Evolutionary conservation across 2,113 vertebrate genomes (phyloP), one percentile per base, ranked within the genome.

Genomic region (Sula dactylatra): DNA sequence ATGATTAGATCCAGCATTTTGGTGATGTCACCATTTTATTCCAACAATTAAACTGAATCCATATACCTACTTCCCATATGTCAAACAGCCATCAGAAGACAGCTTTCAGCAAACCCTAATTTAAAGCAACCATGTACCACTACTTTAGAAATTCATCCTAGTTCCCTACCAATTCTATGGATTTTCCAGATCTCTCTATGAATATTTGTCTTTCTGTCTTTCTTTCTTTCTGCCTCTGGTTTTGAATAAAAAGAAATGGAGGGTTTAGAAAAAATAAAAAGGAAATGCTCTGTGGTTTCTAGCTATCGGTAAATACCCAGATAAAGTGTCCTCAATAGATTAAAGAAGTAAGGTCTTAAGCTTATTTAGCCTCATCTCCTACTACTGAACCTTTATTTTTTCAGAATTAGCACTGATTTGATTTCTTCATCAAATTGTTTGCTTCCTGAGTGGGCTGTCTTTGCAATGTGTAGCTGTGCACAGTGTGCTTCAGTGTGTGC

Each of bases 261-360:
- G 7, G 24, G 9, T 25, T 85, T 47, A 88, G 34, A 40, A 89
- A 89, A 90, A 89, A 24, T 5, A 42, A 67, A 58, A 90, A 85
- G 15, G 21, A 84, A 93, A 62, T 54, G 8, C 44, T 83, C 9
- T 29, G 59, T 55, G 26, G 5, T 87, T 94, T 89, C 38, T 74
- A 85, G 50, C 52, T 85, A 64, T 66, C 70, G 66, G 66, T 94
- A 95, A 96, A 94, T 94, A 90, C 85, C 78, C 12, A 7, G 78
- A 87, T 93, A 55, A 89, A 91, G 5, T 47, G 29, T 72, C 61
- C 73, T 92, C 29, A 4, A 76, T 15, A 84, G 77, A 95, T 84
- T 89, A 95, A 88, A 97, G 36, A 77, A 73, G 12, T 84, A 97
- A 95, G 88, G 82, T 92, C 61, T 92, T 96, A 93, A 90, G 92